Conservation (phyloP, 1,140 invertebrate species). For the Xylocopa sonorina region DNA sequence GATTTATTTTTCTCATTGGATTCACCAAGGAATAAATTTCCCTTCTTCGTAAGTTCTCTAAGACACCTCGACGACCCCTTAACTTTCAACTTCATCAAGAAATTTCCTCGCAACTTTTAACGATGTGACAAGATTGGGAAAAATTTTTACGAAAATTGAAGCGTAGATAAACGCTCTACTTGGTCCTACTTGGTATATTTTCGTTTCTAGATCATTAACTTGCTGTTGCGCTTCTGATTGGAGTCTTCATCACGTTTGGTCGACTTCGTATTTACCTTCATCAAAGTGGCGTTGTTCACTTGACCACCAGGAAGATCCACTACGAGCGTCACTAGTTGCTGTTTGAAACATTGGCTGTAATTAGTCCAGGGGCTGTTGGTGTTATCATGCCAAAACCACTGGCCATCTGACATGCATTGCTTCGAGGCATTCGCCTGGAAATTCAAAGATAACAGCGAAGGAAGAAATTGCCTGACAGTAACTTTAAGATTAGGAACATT, state of each 20-base stretch:
- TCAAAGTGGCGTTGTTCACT: slow-evolving; percentile 72
- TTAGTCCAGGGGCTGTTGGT: slow-evolving; percentile 83
- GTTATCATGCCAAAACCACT: slow-evolving; percentile 82
- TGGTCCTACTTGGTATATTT: background rate
- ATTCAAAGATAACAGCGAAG: background rate
- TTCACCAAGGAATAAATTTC: no score
- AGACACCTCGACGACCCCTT: no score
- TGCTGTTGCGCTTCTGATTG: no score
- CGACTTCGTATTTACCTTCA: slow-evolving; percentile 67
- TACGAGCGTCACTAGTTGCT: slow-evolving; percentile 72
- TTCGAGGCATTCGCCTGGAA: slow-evolving; percentile 82
- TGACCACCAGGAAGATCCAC: slow-evolving; percentile 73
- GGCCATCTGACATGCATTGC: slow-evolving; percentile 82
- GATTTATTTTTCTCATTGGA: background rate
- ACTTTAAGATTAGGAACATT: no score
- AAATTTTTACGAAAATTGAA: no score
- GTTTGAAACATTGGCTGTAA: slow-evolving; percentile 82
- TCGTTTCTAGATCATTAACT: background rate
- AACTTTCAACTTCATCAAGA: background rate
- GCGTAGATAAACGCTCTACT: no score
- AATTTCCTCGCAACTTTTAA: background rate
- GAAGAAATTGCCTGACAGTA: background rate
- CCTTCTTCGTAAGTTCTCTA: no score
- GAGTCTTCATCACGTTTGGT: background rate
- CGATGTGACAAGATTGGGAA: background rate